Evolutionary conservation across 1,140 invertebrate genomes (phyloP), one percentile per base, ranked within the genome.

Genomic region (Trypoxylus dichotomus): DNA sequence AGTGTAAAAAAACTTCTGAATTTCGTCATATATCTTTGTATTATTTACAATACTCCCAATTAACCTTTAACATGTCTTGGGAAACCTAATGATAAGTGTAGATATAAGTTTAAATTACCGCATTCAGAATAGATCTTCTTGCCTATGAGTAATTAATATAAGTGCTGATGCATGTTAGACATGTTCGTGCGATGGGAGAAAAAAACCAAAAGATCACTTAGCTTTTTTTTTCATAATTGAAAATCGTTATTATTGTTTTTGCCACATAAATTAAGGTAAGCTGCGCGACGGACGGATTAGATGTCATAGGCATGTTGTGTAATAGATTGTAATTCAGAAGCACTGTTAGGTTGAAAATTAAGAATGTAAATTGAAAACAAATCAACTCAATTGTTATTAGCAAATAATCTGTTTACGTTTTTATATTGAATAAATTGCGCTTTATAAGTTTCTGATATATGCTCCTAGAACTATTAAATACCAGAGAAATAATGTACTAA

Each of bases 131-230:
- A 74, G 7, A 74, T 74, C 72, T n/a, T n/a, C n/a, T 43, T 74
- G n/a, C 15, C n/a, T 37, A 32, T 15, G 41, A 19, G 29, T 19
- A 74, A 74, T 74, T 74, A 74, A 74, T 41, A 41, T 74, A 74
- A 74, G 72, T 74, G 72, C 72, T 13, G 72, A 74, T 74, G 72
- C 72, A 43, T 74, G 72, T 74, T 24, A 74, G 19, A n/a, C 29
- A 25, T 41, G 72, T 43, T 42, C 72, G 15, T 41, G n/a, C 37
- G 32, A 74, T 74, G 32, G 10, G 72, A 74, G 41, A 19, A 74
- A 74, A 74, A 74, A 74, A 7, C 15, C n/a, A 37, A 42, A 74
- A 24, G 72, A 74, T 74, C 41, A 41, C 72, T 43, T 74, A 6
- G 41, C 32, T 41, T 74, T 37, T 74, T 74, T 24, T 24, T 68